A percentile compares a stretch with the other conserved stretches of the same genome.
phyloP scores from a whole-genome alignment of 1,140 invertebrate genomes.

The Tribolium madens region DNA sequence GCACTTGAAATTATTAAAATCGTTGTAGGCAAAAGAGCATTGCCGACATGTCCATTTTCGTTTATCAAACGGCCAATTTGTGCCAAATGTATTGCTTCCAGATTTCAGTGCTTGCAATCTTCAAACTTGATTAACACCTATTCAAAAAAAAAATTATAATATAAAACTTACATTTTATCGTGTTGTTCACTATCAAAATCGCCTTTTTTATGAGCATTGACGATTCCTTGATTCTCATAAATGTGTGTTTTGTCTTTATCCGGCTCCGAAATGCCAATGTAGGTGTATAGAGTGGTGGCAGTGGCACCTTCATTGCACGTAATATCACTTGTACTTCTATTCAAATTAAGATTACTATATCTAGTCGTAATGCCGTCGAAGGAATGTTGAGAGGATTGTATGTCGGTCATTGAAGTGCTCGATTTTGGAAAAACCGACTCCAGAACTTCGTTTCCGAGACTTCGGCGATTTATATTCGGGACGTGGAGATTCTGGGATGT shows the following conservation, averaged over 20 bases:
- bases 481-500: slow-evolving; percentile 64
- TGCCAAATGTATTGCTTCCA: slow-evolving; percentile 41
- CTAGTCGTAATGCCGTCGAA: slow-evolving; percentile 46
- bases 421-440: slow-evolving; percentile 60
- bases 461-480: slow-evolving; percentile 66
- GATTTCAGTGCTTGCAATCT: slow-evolving; percentile 57
- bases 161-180: slow-evolving; percentile 59
- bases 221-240: slow-evolving; percentile 63
- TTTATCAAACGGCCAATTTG: slow-evolving; percentile 60
- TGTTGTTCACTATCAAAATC: slow-evolving; percentile 59
- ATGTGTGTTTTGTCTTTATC: slow-evolving; percentile 58
- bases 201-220: slow-evolving; percentile 61
- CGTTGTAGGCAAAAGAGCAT: slow-evolving; percentile 90
- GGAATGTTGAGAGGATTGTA: slow-evolving; percentile 57
- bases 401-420: slow-evolving; percentile 64
- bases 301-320: slow-evolving; percentile 34
- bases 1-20: slow-evolving; percentile 80
- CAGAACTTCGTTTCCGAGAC: slow-evolving; percentile 65
- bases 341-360: slow-evolving; percentile 53
- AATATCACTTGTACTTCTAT: slow-evolving; percentile 61
- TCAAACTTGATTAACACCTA: not conserved
- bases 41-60: slow-evolving; percentile 89
- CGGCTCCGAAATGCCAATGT: slow-evolving; percentile 72
- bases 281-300: slow-evolving; percentile 68
- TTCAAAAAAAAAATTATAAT: no score